Evolutionary conservation across 2,113 vertebrate genomes (phyloP).

Genomic region (Gallinago jamesoni): DNA sequence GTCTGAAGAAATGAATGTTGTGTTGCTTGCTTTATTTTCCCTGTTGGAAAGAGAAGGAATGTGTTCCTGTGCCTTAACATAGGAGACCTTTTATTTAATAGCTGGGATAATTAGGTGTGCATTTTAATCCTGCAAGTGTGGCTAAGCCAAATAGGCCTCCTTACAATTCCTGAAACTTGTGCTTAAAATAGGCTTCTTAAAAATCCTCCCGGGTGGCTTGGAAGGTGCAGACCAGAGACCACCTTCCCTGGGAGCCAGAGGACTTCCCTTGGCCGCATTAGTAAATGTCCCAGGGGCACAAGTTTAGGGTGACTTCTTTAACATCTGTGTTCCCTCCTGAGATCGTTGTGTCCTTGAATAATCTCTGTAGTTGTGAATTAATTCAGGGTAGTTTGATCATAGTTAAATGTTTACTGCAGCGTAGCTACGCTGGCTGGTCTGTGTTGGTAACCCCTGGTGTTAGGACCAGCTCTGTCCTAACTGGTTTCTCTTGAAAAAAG

Average conservation of each 20-base stretch:
- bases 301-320: background rate
- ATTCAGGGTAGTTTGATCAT: background rate
- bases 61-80: background rate
- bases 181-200: slow-evolving; percentile 22
- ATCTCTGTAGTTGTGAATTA: background rate
- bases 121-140: background rate
- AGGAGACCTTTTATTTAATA: background rate
- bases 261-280: background rate
- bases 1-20: background rate
- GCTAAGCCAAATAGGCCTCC: background rate
- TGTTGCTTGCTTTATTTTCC: background rate
- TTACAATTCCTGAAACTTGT: background rate
- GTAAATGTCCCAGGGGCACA: background rate
- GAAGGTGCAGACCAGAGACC: background rate
- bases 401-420: background rate
- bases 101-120: background rate
- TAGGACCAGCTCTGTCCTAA: slow-evolving; percentile 1
- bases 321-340: background rate
- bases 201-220: background rate
- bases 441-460: background rate
- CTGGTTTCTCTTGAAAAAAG: background rate
- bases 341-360: background rate
- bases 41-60: background rate
- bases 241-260: background rate
- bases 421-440: background rate